phyloP scores from a whole-genome alignment of 2,797 vertebrate species.

The Pseudomugil tenellus region DNA sequence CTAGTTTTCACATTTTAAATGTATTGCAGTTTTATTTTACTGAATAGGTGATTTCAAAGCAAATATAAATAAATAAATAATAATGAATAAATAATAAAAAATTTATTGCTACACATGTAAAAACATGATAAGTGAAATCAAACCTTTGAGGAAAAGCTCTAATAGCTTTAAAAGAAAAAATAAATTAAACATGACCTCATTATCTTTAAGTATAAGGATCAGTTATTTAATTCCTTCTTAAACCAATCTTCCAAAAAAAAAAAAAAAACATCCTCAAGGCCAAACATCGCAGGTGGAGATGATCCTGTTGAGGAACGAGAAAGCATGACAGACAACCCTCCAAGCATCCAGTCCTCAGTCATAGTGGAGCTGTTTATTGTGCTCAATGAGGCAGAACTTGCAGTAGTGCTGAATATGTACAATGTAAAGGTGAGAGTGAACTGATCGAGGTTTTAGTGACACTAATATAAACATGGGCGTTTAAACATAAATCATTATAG shows the following conservation, averaged over 20 bases:
- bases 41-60: not conserved
- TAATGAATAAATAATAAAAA: not conserved
- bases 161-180: not conserved
- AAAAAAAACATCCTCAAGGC: constrained; percentile 22
- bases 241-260: constrained; percentile 6
- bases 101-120: not conserved
- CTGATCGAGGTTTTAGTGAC: not conserved
- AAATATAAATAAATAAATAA: not conserved
- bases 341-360: constrained; percentile 33
- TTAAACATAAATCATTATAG: constrained; percentile 1
- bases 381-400: constrained; percentile 67
- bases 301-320: constrained; percentile 60
- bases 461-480: constrained; percentile 13
- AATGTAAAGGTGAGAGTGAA: not conserved
- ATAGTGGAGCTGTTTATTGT: constrained; percentile 47
- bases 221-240: not conserved
- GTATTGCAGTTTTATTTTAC: not conserved
- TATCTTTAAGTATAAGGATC: not conserved
- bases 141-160: not conserved
- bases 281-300: constrained; percentile 55
- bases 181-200: not conserved
- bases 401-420: constrained; percentile 8
- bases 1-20: not conserved
- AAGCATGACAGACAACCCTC: constrained; percentile 59
- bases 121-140: not conserved